A percentile compares a stretch with the other conserved stretches of the same genome.
These are phyloP conservation scores for Hormaphis cornu DNA, from an alignment of 1,140 invertebrate genomes.

Conservation along the genomic window DNA sequence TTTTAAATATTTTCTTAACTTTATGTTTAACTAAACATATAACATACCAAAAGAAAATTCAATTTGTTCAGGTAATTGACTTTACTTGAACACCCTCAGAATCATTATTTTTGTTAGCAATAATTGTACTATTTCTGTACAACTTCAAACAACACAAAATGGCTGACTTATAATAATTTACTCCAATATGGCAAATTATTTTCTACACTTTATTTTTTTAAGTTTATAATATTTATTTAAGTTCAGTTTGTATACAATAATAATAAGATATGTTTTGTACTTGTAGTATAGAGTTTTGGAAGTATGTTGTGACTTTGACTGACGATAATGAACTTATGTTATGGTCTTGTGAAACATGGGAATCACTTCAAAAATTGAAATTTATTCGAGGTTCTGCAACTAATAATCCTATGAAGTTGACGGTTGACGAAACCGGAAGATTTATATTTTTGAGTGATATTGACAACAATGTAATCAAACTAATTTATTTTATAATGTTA, in stretches of 20 bases:
- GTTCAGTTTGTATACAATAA: background rate
- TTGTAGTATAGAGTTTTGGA: slow-evolving; percentile 78
- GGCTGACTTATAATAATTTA: too few species aligned
- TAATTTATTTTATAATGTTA: background rate
- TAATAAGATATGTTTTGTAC: background rate
- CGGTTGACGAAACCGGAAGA: slow-evolving; percentile 67
- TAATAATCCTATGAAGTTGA: slow-evolving; percentile 56
- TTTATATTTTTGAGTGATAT: slow-evolving; percentile 80
- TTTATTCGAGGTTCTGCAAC: slow-evolving; percentile 48
- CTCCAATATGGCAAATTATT: too few species aligned
- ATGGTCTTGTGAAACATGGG: slow-evolving; percentile 90
- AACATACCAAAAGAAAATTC: too few species aligned
- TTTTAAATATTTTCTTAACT: too few species aligned
- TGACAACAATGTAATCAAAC: slow-evolving; percentile 48
- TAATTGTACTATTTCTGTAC: too few species aligned
- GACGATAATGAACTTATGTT: slow-evolving; percentile 84
- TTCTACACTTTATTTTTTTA: background rate
- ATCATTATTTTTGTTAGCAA: too few species aligned
- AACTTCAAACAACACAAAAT: too few species aligned
- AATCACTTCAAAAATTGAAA: slow-evolving; percentile 75
- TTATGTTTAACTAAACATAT: too few species aligned
- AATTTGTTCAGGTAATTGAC: too few species aligned
- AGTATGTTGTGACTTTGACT: slow-evolving; percentile 82
- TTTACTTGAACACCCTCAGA: too few species aligned
- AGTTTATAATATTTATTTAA: background rate